Conservation (phyloP, 1,140 invertebrate species). For the Kradibia gibbosae region DNA sequence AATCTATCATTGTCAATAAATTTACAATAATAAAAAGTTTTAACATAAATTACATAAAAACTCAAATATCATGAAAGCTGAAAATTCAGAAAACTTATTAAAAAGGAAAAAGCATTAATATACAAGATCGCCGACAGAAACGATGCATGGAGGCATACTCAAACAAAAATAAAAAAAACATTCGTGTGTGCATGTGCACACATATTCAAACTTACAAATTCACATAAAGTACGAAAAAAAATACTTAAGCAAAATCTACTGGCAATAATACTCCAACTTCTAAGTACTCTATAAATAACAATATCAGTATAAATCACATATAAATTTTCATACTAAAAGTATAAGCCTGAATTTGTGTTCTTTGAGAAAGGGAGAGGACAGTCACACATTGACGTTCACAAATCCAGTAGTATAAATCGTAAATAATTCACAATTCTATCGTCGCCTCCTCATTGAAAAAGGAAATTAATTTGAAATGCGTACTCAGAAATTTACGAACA, state of each 20-base stretch:
- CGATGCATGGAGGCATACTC: not conserved
- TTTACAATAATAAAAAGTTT: too few species aligned
- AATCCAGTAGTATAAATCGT: not conserved
- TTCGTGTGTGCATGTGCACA: too few species aligned
- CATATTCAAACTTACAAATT: too few species aligned
- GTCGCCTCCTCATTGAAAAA: not conserved
- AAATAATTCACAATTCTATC: not conserved
- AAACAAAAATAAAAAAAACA: not conserved
- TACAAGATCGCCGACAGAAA: not conserved
- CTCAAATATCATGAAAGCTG: not conserved
- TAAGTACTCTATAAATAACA: conserved; percentile 21
- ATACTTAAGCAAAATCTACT: conserved; percentile 1
- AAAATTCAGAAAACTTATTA: not conserved
- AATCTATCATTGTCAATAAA: too few species aligned
- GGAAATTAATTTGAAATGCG: not conserved
- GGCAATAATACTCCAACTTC: not conserved
- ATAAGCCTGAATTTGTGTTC: not conserved
- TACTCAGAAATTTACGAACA: not conserved
- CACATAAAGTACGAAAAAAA: not conserved
- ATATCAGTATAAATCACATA: not conserved
- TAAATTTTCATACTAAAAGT: not conserved
- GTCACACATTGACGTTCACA: conserved; percentile 1
- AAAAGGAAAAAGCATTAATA: not conserved
- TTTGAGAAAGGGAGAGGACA: not conserved
- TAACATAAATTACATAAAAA: too few species aligned